Evolutionary conservation across 1,140 invertebrate genomes (phyloP), one percentile per base, ranked within the genome.

Genomic region (Lamellibrachia luymesi): DNA sequence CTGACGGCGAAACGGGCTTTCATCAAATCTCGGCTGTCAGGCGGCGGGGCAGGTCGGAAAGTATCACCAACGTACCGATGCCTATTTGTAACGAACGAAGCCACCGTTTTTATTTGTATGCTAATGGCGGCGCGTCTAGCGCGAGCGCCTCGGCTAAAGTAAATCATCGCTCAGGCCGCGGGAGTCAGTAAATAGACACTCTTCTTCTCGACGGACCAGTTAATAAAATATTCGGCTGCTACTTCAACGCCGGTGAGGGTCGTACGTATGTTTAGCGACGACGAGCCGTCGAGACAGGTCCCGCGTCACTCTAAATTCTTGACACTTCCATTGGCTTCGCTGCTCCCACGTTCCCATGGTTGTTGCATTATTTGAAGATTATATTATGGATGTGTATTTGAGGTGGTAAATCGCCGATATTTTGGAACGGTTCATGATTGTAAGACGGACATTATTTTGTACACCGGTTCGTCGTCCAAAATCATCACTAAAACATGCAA

Each of bases 11-110:
- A 80, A 80, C 64, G 64, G 64, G 64, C 64, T 80, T 80, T 80
- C 64, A 80, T 80, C 64, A 80, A 80, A 80, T 80, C 64, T 80
- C 64, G 64, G 64, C 64, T 80, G 64, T 80, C 64, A 80, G 64
- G 8, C 64, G 8, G 64, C 17, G 64, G 64, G 38, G 25, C 64
- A 22, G 64, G 13, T 17, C 64, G 64, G 64, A 80, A 22, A 17
- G 64, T 80, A 80, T 22, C 64, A 22, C 64, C 17, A 22, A 2
- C 64, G 8, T 22, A 17, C 8, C 64, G 64, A 10, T 22, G 64
- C 13, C 4, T 80, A 80, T 80, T 80, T 80, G 64, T 80, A 80
- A 80, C 64, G 64, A 80, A 80, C 64, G 17, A 22, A 10, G 64
- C 13, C 64, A 22, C 2, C 64, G 64, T 80, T 80, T 80, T 80